Evolutionary conservation across 2,888 invertebrate species (phyloP), one percentile per base, ranked within the genome.

Genomic region (Thecophora atra): DNA sequence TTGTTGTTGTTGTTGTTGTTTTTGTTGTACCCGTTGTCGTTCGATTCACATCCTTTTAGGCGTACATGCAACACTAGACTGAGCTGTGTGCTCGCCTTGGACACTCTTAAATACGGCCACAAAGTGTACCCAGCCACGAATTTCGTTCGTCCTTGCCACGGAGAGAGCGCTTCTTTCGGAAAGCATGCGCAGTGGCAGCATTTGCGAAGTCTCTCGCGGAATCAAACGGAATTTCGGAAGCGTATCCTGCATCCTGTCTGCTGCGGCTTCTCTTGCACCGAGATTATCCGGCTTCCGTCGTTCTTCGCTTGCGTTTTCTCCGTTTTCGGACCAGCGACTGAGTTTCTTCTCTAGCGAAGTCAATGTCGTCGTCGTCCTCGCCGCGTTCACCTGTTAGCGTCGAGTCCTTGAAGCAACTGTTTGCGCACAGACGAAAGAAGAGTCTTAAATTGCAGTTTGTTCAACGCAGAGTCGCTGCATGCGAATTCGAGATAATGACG

Each of bases 331-430:
- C 11, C 52, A 54, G 62, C 52, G 51, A n/a, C 21, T 54, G 60
- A 19, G n/a, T 62, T 73, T 30, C 44, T 74, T 67, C 60, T 63
- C 44, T 60, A 58, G 60, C 58, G 73, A 74, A 72, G 71, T 74
- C 74, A 76, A 74, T 74, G 74, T 72, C 71, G 69, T 63, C 42
- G 72, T 73, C 54, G 66, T 65, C 62, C 64, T 63, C 21, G 47
- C 56, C 42, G 65, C 65, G 44, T 74, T 72, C 82, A 82, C 82
- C 82, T 82, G 82, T 82, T 82, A 81, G 82, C 83, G 81, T 81
- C 75, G 76, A 82, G 82, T 82, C 83, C 82, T 82, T 82, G 81
- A 82, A 81, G 81, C 79, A 75, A 78, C 67, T 77, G 80, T 78
- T 78, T 77, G 76, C 75, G 76, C 77, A n/a, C 76, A 76, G 74